These are phyloP conservation scores for Troides aeacus DNA, from an alignment of 2,888 invertebrate species.

Conservation along the genomic window DNA sequence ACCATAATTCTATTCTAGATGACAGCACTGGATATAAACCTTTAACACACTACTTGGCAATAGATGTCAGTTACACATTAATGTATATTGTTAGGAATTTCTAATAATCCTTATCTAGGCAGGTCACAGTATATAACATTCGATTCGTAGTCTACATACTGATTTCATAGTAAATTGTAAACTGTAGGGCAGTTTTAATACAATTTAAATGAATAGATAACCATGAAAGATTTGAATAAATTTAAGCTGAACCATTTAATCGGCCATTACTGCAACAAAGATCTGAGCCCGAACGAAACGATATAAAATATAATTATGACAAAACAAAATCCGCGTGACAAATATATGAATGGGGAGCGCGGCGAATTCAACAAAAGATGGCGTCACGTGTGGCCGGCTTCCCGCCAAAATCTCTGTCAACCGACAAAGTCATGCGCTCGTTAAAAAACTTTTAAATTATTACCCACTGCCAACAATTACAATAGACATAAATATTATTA, in stretches of 20 bases:
- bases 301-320: conserved; percentile 55
- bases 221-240: conserved; percentile 54
- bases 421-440: conserved; percentile 51
- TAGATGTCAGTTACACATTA: conserved; percentile 31
- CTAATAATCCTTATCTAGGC: too few species aligned
- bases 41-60: conserved; percentile 26
- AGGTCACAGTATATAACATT: too few species aligned
- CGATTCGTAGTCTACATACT: too few species aligned
- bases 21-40: too few species aligned
- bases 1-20: too few species aligned
- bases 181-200: background rate
- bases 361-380: conserved; percentile 62
- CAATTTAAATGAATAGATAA: conserved; percentile 11
- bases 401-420: conserved; percentile 63
- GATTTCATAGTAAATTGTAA: too few species aligned
- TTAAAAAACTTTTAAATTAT: conserved; percentile 35
- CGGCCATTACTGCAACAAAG: conserved; percentile 19
- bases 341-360: conserved; percentile 48
- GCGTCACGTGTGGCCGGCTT: conserved; percentile 58
- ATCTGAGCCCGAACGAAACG: conserved; percentile 46
- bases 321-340: conserved; percentile 54
- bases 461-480: background rate
- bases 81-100: background rate
- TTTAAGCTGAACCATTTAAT: conserved; percentile 34
- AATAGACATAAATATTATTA: too few species aligned